Evolutionary conservation across 2,797 vertebrate species (phyloP), one percentile per base, ranked within the genome.

Genomic region (Coluber constrictor): DNA sequence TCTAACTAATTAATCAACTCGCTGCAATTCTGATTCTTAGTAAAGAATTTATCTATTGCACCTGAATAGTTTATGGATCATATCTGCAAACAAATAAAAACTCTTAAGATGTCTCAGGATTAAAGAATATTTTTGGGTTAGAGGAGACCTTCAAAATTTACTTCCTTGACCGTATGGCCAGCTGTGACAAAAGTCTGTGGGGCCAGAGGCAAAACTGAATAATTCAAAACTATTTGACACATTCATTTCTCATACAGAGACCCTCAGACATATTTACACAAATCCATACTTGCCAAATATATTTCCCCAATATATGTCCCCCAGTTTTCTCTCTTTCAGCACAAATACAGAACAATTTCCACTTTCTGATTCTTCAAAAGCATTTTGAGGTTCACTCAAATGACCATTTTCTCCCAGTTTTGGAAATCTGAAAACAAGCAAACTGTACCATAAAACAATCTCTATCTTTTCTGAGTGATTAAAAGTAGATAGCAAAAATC

Each of bases 51-150:
- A 3, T 43, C 16, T 61, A 57, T 27, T 91, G n/a, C 43, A 86
- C 87, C 93, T 91, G 94, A 95, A 94, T 88, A 32, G 70, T 91
- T 60, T 56, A 79, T 90, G 32, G 66, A 8, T 86, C 61, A 93
- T 92, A 86, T 92, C 93, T 90, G 89, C 86, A 96, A 96, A 94
- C 88, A 96, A 86, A 66, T 4, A 4, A 60, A 51, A 43, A 43
- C 37, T 5, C 37, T 43, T 43, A 43, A 79, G 3, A 23, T 79
- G 23, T 43, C 37, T 23, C 32, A 23, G 32, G 70, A 8, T 18
- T 79, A 18, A 43, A 43, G 18, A 79, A 43, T 79, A 37, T 79
- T 79, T 79, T 79, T 43, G 32, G 70, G 32, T 43, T 32, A 79
- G 32, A 79, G 32, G 32, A 43, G 16, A 79, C 18, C 16, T 79